phyloP scores from a whole-genome alignment of 92 coral and sea anemone genomes.

The Paragorgia papillata region DNA sequence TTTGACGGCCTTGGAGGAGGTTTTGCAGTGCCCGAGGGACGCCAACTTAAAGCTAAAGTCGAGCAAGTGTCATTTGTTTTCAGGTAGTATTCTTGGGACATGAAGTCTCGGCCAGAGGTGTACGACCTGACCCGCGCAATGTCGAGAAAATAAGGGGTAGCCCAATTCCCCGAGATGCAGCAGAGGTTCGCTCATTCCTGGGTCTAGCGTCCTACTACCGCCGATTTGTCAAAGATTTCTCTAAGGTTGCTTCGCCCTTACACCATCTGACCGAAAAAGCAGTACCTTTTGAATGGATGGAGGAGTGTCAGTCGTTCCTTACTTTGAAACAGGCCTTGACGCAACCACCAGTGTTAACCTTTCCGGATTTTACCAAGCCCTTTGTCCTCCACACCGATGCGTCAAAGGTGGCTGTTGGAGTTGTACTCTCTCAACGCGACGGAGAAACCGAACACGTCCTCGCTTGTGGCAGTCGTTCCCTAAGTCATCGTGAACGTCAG shows the following conservation, averaged over 20 bases:
- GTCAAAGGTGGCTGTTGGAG: conserved; percentile 29
- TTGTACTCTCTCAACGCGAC: conserved; percentile 29
- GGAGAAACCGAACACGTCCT: conserved; percentile 17
- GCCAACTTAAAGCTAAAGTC: no score
- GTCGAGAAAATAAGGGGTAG: not conserved
- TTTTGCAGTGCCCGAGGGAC: no score
- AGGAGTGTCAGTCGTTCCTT: not conserved
- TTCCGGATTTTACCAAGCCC: not conserved
- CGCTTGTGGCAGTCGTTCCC: conserved; percentile 25
- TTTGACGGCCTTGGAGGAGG: no score
- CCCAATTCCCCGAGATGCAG: not conserved
- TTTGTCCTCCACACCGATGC: not conserved
- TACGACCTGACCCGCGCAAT: not conserved
- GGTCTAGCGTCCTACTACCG: conserved; percentile 16
- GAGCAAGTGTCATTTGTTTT: conserved; percentile 5
- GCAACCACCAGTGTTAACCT: not conserved
- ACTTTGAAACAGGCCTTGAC: not conserved
- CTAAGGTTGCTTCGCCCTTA: not conserved
- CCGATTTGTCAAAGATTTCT: not conserved
- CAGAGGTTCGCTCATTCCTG: not conserved
- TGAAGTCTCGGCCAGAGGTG: no score
- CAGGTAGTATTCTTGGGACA: no score
- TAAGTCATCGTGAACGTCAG: conserved; percentile 17
- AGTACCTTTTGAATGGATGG: conserved; percentile 3
- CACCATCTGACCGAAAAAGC: not conserved